Percentiles rank a stretch among this genome's conserved stretches.
phyloP scores from a whole-genome alignment of 2,113 vertebrate genomes.

The Hucho hucho region DNA sequence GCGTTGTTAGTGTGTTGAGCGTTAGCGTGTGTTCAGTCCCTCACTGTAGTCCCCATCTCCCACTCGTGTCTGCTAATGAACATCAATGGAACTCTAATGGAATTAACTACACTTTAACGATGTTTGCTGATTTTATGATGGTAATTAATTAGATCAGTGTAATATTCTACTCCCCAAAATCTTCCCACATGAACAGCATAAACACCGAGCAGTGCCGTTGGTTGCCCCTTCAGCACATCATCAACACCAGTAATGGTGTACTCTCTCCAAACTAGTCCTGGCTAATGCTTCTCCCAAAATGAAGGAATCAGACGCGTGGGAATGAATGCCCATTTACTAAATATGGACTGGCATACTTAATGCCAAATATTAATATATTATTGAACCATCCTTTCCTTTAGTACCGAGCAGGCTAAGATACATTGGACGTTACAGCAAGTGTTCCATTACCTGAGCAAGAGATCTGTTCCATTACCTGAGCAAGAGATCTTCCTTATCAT shows the following conservation, averaged over 20 bases:
- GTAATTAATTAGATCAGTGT: conserved; percentile 57
- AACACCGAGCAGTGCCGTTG: conserved; percentile 12
- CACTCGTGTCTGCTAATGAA: conserved; percentile 55
- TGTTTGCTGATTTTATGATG: conserved; percentile 59
- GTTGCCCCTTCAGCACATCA: conserved; percentile 10
- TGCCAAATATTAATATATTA: background rate
- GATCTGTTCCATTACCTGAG: background rate
- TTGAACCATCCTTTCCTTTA: background rate
- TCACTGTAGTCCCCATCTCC: conserved; percentile 16
- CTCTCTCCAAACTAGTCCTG: conserved; percentile 10
- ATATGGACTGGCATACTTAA: conserved; percentile 2
- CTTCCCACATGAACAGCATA: conserved; percentile 37
- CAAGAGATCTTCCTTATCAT: conserved; percentile 17
- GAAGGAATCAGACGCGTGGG: conserved; percentile 6
- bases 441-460: background rate
- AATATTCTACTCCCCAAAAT: conserved; percentile 47
- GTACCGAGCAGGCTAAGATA: background rate
- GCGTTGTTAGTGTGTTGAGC: background rate
- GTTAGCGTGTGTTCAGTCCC: conserved; percentile 7
- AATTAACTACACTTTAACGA: conserved; percentile 60
- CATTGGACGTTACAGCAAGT: conserved; percentile 4
- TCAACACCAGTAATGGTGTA: conserved; percentile 26
- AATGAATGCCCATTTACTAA: background rate
- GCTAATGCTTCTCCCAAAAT: conserved; percentile 22
- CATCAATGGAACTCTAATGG: conserved; percentile 49